These are phyloP conservation scores for Mirounga angustirostris DNA, from an alignment of 2,113 vertebrate genomes.

Conservation along the genomic window DNA sequence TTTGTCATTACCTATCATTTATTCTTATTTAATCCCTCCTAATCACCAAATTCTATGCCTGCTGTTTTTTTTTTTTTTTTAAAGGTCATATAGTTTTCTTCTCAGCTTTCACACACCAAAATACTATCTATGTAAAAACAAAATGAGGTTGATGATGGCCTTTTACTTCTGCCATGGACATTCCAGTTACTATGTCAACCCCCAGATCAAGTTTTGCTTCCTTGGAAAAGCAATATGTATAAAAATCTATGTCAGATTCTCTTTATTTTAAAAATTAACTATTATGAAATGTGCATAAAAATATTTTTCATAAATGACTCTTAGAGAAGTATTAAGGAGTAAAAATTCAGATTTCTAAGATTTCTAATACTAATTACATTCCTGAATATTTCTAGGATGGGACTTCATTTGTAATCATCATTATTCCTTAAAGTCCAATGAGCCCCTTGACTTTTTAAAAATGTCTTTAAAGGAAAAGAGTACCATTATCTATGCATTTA, in stretches of 20 bases:
- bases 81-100: neutral
- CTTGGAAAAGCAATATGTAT: neutral
- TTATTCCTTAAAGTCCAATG: slow-evolving; percentile 10
- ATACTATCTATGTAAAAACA: neutral
- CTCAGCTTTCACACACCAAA: neutral
- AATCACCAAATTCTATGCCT: neutral
- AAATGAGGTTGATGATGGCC: neutral
- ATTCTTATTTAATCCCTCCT: neutral
- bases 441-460: neutral
- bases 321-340: neutral
- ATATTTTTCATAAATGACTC: neutral
- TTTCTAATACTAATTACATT: neutral
- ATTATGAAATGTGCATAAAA: neutral
- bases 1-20: neutral
- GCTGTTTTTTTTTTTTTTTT: neutral
- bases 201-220: neutral
- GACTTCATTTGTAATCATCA: neutral
- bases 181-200: neutral
- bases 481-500: neutral
- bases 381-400: neutral
- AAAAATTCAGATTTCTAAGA: slow-evolving; percentile 17
- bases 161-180: neutral
- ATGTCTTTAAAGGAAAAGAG: neutral
- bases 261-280: neutral
- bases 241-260: neutral